Evolutionary conservation across 2,113 vertebrate species (phyloP).

Genomic region (Cairina moschata): DNA sequence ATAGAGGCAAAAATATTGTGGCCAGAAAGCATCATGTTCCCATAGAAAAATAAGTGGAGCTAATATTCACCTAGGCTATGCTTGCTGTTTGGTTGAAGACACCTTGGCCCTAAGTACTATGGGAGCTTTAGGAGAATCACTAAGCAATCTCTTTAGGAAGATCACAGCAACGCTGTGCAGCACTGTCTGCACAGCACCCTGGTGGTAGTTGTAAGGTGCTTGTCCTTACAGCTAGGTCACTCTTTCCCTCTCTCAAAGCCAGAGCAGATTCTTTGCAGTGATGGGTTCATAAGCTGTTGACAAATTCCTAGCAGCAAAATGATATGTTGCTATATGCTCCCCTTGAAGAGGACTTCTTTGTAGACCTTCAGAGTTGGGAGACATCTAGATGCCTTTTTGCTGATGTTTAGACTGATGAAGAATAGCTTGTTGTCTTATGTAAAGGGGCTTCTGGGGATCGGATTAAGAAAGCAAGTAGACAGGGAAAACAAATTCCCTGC

Average conservation of each 20-base stretch:
- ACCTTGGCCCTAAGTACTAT: fast-evolving
- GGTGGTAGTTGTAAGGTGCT: background rate
- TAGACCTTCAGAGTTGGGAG: background rate
- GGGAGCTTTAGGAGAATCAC: background rate
- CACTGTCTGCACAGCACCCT: background rate
- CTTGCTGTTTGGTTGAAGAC: background rate
- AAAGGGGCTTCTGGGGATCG: background rate
- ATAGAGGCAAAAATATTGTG: background rate
- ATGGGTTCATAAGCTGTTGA: background rate
- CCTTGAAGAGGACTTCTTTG: background rate
- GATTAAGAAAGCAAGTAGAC: background rate
- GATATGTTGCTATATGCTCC: background rate
- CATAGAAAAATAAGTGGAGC: background rate
- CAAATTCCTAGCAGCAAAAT: background rate
- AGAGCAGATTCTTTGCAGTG: background rate
- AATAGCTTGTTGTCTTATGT: background rate
- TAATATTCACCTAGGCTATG: background rate
- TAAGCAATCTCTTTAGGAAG: too few relatives aligned
- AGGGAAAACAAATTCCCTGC: background rate
- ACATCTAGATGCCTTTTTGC: background rate
- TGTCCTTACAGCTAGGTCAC: background rate
- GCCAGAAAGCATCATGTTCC: background rate
- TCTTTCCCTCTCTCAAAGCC: background rate
- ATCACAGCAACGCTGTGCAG: too few relatives aligned
- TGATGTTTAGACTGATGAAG: background rate